Base-by-base conservation (phyloP, 1,140 invertebrate genomes). In the Holotrichia oblita region DNA sequence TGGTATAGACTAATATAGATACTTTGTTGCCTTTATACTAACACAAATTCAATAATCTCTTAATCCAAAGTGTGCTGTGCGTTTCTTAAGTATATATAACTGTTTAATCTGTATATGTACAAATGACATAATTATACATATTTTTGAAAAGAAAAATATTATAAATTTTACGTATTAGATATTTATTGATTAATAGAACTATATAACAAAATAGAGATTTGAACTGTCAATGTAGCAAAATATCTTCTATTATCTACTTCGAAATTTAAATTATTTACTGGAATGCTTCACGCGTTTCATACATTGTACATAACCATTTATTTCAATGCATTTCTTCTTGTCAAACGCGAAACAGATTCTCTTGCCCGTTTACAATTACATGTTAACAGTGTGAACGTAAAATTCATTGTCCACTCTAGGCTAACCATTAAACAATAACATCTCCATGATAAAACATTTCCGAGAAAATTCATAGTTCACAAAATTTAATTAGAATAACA, bases 31-130 rank as follows among this genome's bases (percentile, higher is more conserved):
- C 34, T 72, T 72, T 34, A 14, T 27, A n/a, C 17, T 55, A 72
- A 27, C 64, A 24, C 64, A 72, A 72, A 72, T 22, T 72, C 14
- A 34, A 72, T 27, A 72, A 72, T 72, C 34, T 72, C 48, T 55
- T 55, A 17, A 14, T 55, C 48, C 14, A 55, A 55, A 55, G n/a
- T 17, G 48, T 55, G 48, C 48, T 55, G 48, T 55, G 27, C 27
- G 48, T 55, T 55, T 55, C n/a, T n/a, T 34, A 55, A 55, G 14
- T 55, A 55, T 55, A 55, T 55, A 2, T 55, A 55, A 55, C 48
- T 55, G 17, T 55, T n/a, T 55, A 17, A 55, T 55, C 48, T 55
- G 48, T 55, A 55, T 55, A 55, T 69, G 61, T 69, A 69, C 27
- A 69, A 69, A 27, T 10, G 1, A 14, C 22, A 12, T 69, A 27